These are phyloP conservation scores for Loripinus fragilis DNA, from an alignment of 2,888 invertebrate genomes.

Conservation along the genomic window DNA sequence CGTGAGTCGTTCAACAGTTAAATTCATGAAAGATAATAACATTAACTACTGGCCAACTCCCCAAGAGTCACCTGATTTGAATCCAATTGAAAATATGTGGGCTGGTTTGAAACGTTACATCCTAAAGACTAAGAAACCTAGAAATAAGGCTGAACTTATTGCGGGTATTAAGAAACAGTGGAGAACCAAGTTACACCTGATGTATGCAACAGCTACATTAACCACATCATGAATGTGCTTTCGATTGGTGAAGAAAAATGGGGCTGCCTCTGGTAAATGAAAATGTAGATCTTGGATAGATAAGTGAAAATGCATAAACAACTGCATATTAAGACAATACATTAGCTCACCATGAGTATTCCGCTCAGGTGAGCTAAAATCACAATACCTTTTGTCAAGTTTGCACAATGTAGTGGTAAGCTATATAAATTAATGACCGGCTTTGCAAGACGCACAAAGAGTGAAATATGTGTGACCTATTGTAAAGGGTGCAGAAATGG, in stretches of 20 bases:
- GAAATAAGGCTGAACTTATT: constrained; percentile 19
- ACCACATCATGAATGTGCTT: constrained; percentile 32
- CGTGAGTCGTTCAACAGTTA: constrained; percentile 21
- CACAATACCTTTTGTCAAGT: too few species aligned
- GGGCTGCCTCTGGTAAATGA: constrained; percentile 4
- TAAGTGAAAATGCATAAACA: too few species aligned
- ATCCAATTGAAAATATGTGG: constrained; percentile 26
- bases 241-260: constrained; percentile 10
- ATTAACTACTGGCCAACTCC: constrained; percentile 36
- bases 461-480: too few species aligned
- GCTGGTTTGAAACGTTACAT: constrained; percentile 21
- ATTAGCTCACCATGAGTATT: too few species aligned
- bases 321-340: too few species aligned
- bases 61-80: constrained; percentile 20
- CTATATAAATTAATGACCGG: too few species aligned
- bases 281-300: too few species aligned
- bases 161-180: constrained; percentile 24
- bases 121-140: constrained; percentile 3
- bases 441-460: too few species aligned
- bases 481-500: too few species aligned
- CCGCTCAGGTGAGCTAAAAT: too few species aligned
- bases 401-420: too few species aligned
- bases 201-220: constrained; percentile 24
- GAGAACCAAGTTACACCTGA: neutral
- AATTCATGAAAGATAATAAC: constrained; percentile 9